Base-by-base conservation (phyloP, 2,113 vertebrate genomes). In the Otocyon megalotis region DNA sequence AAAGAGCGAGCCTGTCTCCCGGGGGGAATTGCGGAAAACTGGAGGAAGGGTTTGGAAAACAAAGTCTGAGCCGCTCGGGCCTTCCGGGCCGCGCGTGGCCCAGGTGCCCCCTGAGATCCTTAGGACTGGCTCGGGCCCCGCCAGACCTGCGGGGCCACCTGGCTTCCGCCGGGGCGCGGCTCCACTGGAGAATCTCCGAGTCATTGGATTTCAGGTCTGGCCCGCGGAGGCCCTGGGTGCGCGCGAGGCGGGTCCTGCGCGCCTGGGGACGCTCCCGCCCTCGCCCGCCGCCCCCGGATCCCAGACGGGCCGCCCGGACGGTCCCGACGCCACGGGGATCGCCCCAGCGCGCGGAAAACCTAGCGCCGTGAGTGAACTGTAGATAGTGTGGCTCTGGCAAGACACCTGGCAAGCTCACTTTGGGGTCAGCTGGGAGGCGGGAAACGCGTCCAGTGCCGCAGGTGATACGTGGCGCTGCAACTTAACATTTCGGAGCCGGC, bases 121-220 rank as follows among this genome's bases (percentile, higher is more conserved):
- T 35, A 53, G 58, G 74, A 58, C 50, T 1, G n/a, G 37, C 53
- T 30, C 4, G 0, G 3, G 4, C 13, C 60, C 48, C 16, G 56
- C 35, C 24, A 14, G 69, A 43, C 30, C 0, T 6, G 10, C 37
- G 50, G 22, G 22, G 35, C 65, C 48, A 16, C 22, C 16, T 6
- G 0, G n/a, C 30, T 24, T 90, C 6, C 1, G 19, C 1, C 0
- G 28, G 16, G 5, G 67, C 60, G 2, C 43, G n/a, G 37, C 12
- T 19, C 12, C 32, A 30, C 14, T 88, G 37, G 88, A 67, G 82
- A 81, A 54, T 63, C 11, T 77, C 30, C 0, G 3, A 30, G 54
- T 60, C 84, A 48, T 32, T 84, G 3, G 22, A 17, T 65, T 74
- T 83, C 35, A 91, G 77, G 86, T 63, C 16, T 80, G 65, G 20